Conservation (phyloP, 2,113 vertebrate genomes). For the Mugil cephalus region DNA sequence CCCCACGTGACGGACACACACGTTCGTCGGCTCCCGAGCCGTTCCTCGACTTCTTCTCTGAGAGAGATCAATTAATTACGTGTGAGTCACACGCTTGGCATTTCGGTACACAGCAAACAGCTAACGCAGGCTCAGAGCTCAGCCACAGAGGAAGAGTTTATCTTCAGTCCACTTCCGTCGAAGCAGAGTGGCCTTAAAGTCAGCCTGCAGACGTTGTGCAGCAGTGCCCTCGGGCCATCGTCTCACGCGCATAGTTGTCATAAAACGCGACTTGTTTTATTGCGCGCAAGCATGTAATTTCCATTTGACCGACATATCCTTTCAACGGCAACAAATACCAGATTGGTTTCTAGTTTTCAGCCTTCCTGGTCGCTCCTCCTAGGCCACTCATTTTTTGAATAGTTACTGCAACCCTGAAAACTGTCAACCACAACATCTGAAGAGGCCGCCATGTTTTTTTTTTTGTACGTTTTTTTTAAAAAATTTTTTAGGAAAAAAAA, state of each 20-base stretch:
- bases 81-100: not conserved
- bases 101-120: not conserved
- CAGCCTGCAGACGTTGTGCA: not conserved
- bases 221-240: not conserved
- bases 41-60: too few species aligned
- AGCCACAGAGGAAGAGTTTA: too few species aligned
- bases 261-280: not conserved
- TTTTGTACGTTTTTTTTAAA: too few species aligned
- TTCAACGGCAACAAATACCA: constrained; percentile 5
- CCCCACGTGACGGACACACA: too few species aligned
- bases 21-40: too few species aligned
- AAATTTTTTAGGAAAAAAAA: constrained; percentile 6
- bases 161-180: too few species aligned
- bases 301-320: not conserved
- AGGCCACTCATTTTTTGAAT: constrained; percentile 15
- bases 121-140: not conserved
- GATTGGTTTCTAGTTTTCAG: constrained; percentile 1
- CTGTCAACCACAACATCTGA: constrained; percentile 11
- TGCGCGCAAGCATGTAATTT: not conserved
- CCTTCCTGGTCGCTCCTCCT: not conserved
- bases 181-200: too few species aligned
- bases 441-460: not conserved
- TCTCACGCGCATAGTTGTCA: not conserved
- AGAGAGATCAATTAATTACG: not conserved
- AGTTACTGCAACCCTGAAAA: constrained; percentile 1